phyloP scores from a whole-genome alignment of 2,797 vertebrate genomes.

The Coilia nasus region DNA sequence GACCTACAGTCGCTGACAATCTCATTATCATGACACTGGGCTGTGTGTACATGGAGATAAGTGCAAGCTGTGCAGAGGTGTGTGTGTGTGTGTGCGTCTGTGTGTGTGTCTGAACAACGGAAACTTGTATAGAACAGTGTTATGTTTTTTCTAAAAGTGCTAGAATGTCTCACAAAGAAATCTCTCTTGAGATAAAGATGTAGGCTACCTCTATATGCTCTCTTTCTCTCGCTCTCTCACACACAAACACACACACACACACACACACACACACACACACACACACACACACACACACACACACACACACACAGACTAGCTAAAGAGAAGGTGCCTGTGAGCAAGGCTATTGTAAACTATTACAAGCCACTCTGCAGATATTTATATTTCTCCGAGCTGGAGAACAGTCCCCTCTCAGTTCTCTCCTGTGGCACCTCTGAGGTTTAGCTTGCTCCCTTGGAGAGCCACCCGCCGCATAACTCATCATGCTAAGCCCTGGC shows the following conservation, averaged over 20 bases:
- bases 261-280: constrained; percentile 30
- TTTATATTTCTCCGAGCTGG: constrained; percentile 54
- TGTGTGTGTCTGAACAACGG: neutral
- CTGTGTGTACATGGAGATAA: neutral
- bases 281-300: constrained; percentile 31
- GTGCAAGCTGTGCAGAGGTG: too few species aligned
- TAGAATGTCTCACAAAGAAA: neutral
- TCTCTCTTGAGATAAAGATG: neutral
- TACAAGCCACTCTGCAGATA: constrained; percentile 64
- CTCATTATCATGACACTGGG: neutral
- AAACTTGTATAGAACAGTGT: neutral
- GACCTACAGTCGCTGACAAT: neutral
- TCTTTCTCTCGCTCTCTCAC: constrained; percentile 19
- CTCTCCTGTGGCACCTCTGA: constrained; percentile 70
- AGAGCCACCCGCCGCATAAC: constrained; percentile 66
- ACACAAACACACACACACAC: constrained; percentile 12
- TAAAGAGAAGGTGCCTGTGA: constrained; percentile 55
- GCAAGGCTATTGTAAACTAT: constrained; percentile 68
- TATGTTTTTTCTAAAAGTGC: neutral
- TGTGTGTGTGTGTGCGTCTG: constrained; percentile 29
- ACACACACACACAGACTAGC: constrained; percentile 30
- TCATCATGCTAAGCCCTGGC: constrained; percentile 65
- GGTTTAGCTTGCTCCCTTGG: constrained; percentile 58
- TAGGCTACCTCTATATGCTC: neutral
- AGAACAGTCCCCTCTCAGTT: constrained; percentile 73